Conservation (phyloP, 2,113 vertebrate species). For the Salvelinus alpinus region DNA sequence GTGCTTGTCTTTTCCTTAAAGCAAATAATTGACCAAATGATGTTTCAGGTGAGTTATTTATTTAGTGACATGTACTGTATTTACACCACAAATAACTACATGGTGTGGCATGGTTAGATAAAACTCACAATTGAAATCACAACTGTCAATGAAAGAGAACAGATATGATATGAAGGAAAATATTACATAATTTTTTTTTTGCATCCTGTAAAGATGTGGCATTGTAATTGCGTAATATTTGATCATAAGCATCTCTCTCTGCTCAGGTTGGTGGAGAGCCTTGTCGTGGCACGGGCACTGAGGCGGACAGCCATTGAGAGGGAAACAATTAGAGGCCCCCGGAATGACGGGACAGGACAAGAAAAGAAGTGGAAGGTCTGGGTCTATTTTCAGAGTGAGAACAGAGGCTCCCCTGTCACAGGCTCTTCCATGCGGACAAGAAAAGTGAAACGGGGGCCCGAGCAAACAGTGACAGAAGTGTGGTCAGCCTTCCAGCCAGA, state of each 20-base stretch:
- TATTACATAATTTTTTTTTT: no score
- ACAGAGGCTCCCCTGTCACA: constrained; percentile 3
- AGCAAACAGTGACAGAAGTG: not conserved
- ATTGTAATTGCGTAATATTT: not conserved
- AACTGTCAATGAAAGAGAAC: no score
- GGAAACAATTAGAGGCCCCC: constrained; percentile 4
- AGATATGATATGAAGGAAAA: no score
- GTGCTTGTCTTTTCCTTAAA: no score
- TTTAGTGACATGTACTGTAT: no score
- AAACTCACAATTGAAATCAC: no score
- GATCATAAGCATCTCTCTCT: not conserved
- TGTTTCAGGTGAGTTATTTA: no score
- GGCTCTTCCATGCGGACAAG: not conserved
- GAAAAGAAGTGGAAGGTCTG: not conserved
- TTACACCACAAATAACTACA: no score
- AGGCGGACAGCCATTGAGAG: not conserved
- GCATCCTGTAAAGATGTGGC: no score
- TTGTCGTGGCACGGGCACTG: not conserved
- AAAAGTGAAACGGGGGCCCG: not conserved
- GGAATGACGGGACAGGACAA: not conserved
- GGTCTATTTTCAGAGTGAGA: constrained; percentile 4
- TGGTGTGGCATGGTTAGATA: no score
- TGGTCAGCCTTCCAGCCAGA: not conserved
- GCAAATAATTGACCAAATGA: no score
- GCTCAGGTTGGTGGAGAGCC: not conserved